Base-by-base conservation (phyloP, 2,113 vertebrate species). In the Noctilio leporinus region DNA sequence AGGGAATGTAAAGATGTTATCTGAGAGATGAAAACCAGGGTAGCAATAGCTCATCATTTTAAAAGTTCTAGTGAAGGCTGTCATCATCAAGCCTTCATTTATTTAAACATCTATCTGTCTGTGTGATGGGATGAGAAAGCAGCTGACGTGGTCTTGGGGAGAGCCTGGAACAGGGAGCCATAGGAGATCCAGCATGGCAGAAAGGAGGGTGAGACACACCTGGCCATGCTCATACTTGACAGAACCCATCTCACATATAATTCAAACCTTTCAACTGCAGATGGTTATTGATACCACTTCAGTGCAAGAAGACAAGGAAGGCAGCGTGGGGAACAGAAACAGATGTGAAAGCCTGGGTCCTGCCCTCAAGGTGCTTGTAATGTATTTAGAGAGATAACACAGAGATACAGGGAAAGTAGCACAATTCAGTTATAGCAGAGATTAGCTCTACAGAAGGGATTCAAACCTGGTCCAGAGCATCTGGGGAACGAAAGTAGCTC, bases 31-130 rank as follows among this genome's bases (percentile, higher is more conserved):
- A 92, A 80, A 93, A 90, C 49, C 40, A 70, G 40, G 62, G 28
- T 43, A 81, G 86, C 89, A 81, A 96, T 72, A 95, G 59, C 80
- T 96, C 57, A 75, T 93, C 84, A 85, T 85, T 93, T 92, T 93
- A 51, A 93, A 95, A 90, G 76, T 90, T 59, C 76, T 72, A 65
- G 64, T 72, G 93, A 85, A 94, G 51, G 59, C 92, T 88, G 76
- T 94, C 86, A 81, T 92, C 88, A 84, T 67, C 69, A 57, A 20
- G n/a, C 70, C 65, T 87, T 94, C 73, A 93, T 91, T 95, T 96
- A 94, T 91, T 96, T 85, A 77, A 94, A 76, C 43, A 40, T 95
- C 81, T 89, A n/a, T 92, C 93, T 77, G 67, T 91, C 78, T 69
- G 28, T 9, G 19, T 47, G 51, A 38, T 87, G 80, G 75, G 17